Conservation (phyloP, 2,113 vertebrate species). For the Saccopteryx bilineata region DNA sequence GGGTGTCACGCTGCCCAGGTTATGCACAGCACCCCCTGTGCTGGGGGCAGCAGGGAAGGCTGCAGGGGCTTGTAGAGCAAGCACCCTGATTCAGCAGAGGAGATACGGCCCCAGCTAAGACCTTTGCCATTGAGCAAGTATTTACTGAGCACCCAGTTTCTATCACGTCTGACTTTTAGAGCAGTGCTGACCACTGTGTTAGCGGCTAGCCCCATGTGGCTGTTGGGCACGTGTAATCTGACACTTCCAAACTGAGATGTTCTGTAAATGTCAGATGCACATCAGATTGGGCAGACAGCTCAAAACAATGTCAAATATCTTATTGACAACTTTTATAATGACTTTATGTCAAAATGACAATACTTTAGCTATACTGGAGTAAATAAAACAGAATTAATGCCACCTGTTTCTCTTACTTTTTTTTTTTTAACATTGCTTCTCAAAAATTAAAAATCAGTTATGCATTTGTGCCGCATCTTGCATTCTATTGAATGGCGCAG, state of each 20-base stretch:
- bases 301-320: background rate
- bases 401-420: background rate
- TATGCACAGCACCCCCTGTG: too few relatives aligned
- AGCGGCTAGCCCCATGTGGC: background rate
- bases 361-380: background rate
- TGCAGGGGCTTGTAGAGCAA: accelerated
- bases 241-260: background rate
- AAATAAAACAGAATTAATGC: slow-evolving; percentile 5
- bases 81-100: background rate
- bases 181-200: background rate
- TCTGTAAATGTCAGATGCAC: background rate
- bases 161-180: background rate
- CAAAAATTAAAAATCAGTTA: background rate
- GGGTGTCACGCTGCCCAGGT: accelerated
- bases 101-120: background rate
- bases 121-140: background rate
- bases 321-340: background rate
- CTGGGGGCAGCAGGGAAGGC: background rate
- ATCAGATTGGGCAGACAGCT: background rate
- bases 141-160: background rate
- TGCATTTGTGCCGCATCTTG: background rate
- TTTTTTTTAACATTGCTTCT: background rate
- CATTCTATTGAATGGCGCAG: background rate
- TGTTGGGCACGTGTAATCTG: background rate
- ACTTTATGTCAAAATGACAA: background rate